Percentiles rank a stretch among this genome's conserved stretches.
Conservation (phyloP, 2,888 invertebrate species). For the Drosophila koepferae region DNA sequence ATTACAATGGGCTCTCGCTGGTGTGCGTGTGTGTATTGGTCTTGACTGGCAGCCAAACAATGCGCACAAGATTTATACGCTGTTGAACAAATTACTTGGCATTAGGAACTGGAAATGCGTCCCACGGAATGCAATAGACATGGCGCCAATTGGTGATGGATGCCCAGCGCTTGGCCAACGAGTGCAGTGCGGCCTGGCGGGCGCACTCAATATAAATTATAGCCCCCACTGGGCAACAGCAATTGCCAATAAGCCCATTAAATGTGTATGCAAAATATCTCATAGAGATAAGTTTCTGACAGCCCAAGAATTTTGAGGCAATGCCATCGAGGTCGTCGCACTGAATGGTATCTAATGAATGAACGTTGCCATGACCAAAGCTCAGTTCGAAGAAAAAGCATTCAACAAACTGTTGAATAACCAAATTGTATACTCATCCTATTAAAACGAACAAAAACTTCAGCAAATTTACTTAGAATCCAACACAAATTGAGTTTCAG, state of each 20-base stretch:
- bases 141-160: conserved; percentile 26
- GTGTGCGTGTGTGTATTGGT: conserved; percentile 40
- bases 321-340: conserved; percentile 23
- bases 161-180: conserved; percentile 32
- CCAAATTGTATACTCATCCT: conserved; percentile 14
- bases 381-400: conserved; percentile 10
- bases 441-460: conserved; percentile 10
- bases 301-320: neutral
- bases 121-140: conserved; percentile 50
- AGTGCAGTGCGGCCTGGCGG: conserved; percentile 20
- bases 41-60: conserved; percentile 56
- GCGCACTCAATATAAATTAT: conserved; percentile 30
- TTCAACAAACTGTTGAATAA: conserved; percentile 23
- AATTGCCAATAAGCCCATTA: conserved; percentile 45
- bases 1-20: conserved; percentile 33
- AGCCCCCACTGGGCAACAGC: conserved; percentile 11
- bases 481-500: neutral
- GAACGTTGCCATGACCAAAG: conserved; percentile 21
- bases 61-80: conserved; percentile 66
- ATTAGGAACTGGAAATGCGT: conserved; percentile 47
- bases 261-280: conserved; percentile 23
- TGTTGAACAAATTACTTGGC: conserved; percentile 70
- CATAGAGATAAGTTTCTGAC: neutral
- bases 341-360: conserved; percentile 50
- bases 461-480: neutral